Conservation (phyloP, 2,797 vertebrate species). For the Schizothorax lantsangensis region DNA sequence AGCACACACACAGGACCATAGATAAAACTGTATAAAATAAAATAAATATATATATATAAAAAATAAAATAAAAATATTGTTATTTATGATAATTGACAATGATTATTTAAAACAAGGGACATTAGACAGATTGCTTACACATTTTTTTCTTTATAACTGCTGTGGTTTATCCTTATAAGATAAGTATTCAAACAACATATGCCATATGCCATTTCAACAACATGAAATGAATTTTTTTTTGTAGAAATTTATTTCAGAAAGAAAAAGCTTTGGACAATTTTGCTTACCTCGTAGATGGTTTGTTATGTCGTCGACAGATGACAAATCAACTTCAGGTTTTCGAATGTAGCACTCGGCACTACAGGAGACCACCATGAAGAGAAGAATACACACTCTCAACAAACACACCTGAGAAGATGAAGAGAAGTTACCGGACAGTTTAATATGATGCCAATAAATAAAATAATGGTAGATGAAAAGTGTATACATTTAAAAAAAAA, state of each 20-base stretch:
- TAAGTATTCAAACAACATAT: neutral
- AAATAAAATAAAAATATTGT: neutral
- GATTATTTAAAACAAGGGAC: neutral
- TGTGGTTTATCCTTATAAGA: neutral
- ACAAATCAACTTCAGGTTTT: neutral
- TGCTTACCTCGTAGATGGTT: neutral
- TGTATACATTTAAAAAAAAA: no score
- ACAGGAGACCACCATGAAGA: constrained; percentile 28
- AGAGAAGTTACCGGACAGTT: neutral
- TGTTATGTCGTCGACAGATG: neutral
- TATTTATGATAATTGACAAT: neutral
- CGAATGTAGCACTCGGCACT: constrained; percentile 37
- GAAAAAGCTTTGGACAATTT: neutral
- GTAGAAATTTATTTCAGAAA: neutral
- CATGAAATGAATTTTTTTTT: no score
- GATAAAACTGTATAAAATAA: neutral
- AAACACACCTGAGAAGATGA: constrained; percentile 6
- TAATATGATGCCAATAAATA: neutral
- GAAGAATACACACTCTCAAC: constrained; percentile 19
- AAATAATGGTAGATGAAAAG: neutral
- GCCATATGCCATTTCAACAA: neutral
- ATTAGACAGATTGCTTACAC: neutral
- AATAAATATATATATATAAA: no score
- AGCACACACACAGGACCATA: neutral
- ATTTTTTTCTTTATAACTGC: no score